A percentile compares a stretch with the other conserved stretches of the same genome.
Conservation (phyloP, 2,797 vertebrate species). For the Notolepis coatsorum region DNA sequence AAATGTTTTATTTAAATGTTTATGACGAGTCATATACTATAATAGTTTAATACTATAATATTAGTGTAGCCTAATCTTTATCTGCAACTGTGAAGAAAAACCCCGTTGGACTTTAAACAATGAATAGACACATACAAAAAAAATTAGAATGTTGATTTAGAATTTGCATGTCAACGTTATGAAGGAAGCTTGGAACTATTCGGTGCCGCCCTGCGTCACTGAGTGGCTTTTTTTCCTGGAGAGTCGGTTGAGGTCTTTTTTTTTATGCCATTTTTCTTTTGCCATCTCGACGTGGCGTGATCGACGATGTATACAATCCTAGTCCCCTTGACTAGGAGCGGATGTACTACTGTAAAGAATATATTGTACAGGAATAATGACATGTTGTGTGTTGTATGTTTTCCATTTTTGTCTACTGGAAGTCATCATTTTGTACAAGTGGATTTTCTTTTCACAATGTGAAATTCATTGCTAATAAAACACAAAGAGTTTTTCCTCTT, state of each 20-base stretch:
- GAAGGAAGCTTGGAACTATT: no score
- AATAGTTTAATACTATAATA: no score
- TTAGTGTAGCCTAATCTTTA: no score
- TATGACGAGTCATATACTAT: no score
- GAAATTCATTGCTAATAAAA: slow-evolving; percentile 87
- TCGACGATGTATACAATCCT: slow-evolving; percentile 75
- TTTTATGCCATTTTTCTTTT: slow-evolving; percentile 79
- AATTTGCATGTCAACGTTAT: no score
- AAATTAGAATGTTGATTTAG: no score
- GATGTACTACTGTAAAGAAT: slow-evolving; percentile 41
- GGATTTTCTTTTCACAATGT: slow-evolving; percentile 81
- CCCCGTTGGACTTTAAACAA: no score
- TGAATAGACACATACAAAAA: no score
- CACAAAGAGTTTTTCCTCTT: slow-evolving; percentile 81
- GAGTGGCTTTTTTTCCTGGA: no score
- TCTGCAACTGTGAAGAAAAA: no score
- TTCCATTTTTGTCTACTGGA: slow-evolving; percentile 49
- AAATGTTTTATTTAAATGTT: no score
- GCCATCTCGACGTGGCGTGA: slow-evolving; percentile 82
- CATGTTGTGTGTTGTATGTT: background rate
- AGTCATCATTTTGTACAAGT: slow-evolving; percentile 82
- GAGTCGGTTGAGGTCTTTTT: slow-evolving; percentile 76
- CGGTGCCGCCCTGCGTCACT: no score
- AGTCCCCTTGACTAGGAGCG: slow-evolving; percentile 57
- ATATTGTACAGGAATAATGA: slow-evolving; percentile 10